Conservation (phyloP, 2,113 vertebrate species). For the Pampusana beccarii region DNA sequence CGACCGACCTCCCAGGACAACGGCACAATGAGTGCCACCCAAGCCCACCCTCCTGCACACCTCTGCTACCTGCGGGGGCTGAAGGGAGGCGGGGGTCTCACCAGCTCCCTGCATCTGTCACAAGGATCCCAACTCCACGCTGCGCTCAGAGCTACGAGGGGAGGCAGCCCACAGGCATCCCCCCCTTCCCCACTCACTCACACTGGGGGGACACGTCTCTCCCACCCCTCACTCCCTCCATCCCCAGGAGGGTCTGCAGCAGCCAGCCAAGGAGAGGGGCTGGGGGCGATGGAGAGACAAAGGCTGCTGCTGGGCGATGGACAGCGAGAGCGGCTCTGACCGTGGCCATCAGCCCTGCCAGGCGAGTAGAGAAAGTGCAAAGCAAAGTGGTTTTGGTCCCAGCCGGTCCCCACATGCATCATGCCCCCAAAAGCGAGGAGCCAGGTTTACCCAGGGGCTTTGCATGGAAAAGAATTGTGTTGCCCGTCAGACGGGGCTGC, state of each 20-base stretch:
- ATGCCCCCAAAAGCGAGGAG: not conserved
- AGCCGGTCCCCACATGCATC: not conserved
- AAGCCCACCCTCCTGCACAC: fast-evolving
- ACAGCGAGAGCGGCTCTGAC: not conserved
- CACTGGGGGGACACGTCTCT: not conserved
- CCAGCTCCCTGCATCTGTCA: not conserved
- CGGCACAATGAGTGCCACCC: fast-evolving
- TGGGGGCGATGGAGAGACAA: not conserved
- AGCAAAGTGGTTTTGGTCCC: not conserved
- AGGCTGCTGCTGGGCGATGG: not conserved
- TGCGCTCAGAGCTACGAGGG: fast-evolving
- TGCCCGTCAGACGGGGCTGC: fast-evolving
- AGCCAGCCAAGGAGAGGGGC: not conserved
- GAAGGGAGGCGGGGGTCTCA: not conserved
- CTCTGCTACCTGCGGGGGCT: not conserved
- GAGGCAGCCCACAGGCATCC: not conserved
- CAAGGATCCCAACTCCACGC: not conserved
- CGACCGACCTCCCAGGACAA: not conserved
- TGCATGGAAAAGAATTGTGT: not conserved
- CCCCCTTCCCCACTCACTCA: not conserved
- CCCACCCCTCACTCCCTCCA: not conserved
- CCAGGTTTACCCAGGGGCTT: not conserved
- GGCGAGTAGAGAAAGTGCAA: not conserved
- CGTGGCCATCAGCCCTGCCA: not conserved
- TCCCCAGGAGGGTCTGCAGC: not conserved